These are phyloP conservation scores for Sebastes fasciatus DNA, from an alignment of 2,113 vertebrate genomes.

Conservation along the genomic window DNA sequence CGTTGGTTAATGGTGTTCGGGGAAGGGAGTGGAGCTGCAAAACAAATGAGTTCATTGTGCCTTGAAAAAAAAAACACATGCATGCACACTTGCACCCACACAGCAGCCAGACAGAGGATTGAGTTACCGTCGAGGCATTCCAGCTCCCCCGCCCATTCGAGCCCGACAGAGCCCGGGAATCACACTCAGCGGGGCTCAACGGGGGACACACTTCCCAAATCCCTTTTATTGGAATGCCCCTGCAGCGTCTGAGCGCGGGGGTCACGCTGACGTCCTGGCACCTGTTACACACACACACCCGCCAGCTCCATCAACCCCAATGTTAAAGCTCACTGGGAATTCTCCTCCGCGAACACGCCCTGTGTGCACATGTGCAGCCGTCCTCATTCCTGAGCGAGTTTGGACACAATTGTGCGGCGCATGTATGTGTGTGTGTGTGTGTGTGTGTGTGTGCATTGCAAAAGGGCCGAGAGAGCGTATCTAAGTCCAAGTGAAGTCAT, in stretches of 20 bases:
- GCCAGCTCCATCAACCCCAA: conserved; percentile 32
- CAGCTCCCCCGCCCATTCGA: conserved; percentile 57
- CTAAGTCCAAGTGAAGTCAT: conserved; percentile 55
- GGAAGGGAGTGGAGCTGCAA: conserved; percentile 33
- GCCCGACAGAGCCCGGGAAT: conserved; percentile 47
- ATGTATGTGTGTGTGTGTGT: conserved; percentile 27
- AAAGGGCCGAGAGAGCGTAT: conserved; percentile 19
- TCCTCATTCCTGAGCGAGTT: conserved; percentile 72
- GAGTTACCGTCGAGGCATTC: conserved; percentile 72
- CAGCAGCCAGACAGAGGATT: conserved; percentile 65
- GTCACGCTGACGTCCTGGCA: conserved; percentile 48
- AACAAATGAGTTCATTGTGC: conserved; percentile 77
- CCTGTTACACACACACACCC: conserved; percentile 66
- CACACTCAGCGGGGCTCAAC: conserved; percentile 14
- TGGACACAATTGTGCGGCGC: conserved; percentile 55
- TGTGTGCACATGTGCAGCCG: conserved; percentile 3
- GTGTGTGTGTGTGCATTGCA: neutral
- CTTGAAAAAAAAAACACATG: conserved; percentile 61
- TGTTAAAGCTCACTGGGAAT: conserved; percentile 47
- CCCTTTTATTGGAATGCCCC: conserved; percentile 57
- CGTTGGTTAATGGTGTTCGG: conserved; percentile 42
- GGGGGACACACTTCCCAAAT: conserved; percentile 42
- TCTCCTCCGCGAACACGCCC: conserved; percentile 44
- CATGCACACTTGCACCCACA: conserved; percentile 76
- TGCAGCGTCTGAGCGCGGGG: conserved; percentile 18